Evolutionary conservation across 2,888 invertebrate species (phyloP).

Genomic region (Acanthopleura granulata): DNA sequence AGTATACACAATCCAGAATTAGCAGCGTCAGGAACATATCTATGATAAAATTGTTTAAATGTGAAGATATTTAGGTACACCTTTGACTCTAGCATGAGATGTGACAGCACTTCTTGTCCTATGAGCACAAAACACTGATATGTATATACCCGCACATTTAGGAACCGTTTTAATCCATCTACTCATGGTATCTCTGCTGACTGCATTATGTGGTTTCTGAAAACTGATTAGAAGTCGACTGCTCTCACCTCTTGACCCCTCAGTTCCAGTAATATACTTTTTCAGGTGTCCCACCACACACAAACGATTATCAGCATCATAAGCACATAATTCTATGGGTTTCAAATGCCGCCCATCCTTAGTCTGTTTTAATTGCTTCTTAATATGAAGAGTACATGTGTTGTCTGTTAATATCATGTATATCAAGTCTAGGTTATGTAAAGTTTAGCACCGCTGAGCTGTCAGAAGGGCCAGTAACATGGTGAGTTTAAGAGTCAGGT

Average conservation of each 20-base stretch:
- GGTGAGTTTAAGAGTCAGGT: conserved; percentile 13
- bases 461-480: conserved; percentile 20
- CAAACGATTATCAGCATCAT: background rate
- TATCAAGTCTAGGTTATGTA: background rate
- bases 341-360: conserved; percentile 2
- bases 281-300: conserved; percentile 9
- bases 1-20: no score
- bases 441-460: conserved; percentile 8
- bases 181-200: conserved; percentile 7
- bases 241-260: background rate
- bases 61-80: conserved; percentile 23
- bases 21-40: background rate
- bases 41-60: conserved; percentile 26
- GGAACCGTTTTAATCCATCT: conserved; percentile 20
- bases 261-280: background rate
- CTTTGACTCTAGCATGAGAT: conserved; percentile 19
- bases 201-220: conserved; percentile 13
- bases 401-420: background rate
- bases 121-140: conserved; percentile 17
- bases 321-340: background rate
- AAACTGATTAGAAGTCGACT: conserved; percentile 6
- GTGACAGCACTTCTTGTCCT: conserved; percentile 26
- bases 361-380: conserved; percentile 1
- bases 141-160: background rate
- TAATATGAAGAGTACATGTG: conserved; percentile 1